Evolutionary conservation across 2,888 invertebrate genomes (phyloP).

Genomic region (Chymomyza amoena): DNA sequence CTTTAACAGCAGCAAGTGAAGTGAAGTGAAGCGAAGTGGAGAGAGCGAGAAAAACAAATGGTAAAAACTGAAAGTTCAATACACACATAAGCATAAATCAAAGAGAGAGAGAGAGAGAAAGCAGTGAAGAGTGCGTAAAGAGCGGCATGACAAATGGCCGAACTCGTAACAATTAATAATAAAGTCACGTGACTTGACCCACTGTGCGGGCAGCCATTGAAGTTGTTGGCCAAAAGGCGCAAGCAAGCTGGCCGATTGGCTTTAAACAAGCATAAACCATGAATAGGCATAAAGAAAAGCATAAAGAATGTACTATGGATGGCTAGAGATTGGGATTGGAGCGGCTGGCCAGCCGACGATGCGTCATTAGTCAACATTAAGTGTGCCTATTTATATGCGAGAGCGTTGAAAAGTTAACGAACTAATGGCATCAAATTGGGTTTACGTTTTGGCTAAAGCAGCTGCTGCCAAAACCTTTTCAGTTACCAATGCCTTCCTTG

Average conservation of each 20-base stretch:
- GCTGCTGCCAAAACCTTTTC: not conserved
- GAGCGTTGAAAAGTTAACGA: not conserved
- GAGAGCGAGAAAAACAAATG: not conserved
- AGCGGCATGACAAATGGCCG: conserved; percentile 61
- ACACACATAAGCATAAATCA: not conserved
- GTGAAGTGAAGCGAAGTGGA: too few species aligned
- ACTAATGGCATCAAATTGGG: not conserved
- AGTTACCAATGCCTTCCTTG: not conserved
- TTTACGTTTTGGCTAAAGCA: not conserved
- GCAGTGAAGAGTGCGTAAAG: conserved; percentile 11
- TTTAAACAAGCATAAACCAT: not conserved
- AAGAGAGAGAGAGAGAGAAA: not conserved
- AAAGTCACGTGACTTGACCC: conserved; percentile 45
- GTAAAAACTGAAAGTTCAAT: not conserved
- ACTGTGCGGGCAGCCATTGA: not conserved
- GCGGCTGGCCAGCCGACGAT: not conserved
- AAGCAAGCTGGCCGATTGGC: not conserved
- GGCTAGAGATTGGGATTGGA: not conserved
- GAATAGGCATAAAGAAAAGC: too few species aligned
- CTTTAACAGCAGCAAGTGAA: not conserved
- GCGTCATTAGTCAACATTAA: not conserved
- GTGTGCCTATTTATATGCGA: not conserved
- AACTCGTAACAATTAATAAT: conserved; percentile 66
- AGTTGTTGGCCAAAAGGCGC: not conserved
- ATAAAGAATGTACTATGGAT: not conserved